Base-by-base conservation (phyloP, 2,888 invertebrate genomes). In the Hedychridium roseum region DNA sequence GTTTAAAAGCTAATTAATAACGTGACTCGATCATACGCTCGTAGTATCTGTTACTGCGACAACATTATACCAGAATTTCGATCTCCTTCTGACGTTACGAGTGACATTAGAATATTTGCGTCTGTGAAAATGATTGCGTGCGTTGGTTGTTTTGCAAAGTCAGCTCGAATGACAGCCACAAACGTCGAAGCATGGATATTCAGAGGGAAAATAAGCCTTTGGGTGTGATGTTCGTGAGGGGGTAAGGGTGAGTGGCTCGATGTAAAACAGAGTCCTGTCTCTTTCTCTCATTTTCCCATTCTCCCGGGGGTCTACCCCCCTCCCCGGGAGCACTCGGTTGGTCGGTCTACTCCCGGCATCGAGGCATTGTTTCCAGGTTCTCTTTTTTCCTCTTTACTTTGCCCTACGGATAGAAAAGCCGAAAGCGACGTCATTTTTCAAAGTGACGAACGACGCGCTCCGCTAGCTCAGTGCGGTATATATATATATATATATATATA, bases 391-490 rank as follows among this genome's bases (percentile, higher is more conserved):
- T 32, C 27, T 27, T 34, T 32, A 11, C 31, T 44, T 43, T 47
- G 44, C 50, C 40, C 43, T 34, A 32, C 41, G 42, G 43, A 26
- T 39, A 36, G 45, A 45, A 52, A 48, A 60, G 42, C 42, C 53
- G 23, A 45, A 55, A 56, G 57, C 55, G 42, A 53, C 63, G 66
- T 67, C 64, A 68, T 71, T 70, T 71, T 63, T 71, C 70, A 71
- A 56, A 56, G 64, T 64, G 66, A 68, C 67, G 62, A 51, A 60
- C 64, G 56, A 56, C 46, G 60, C 31, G 36, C 40, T 48, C 23
- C 49, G 31, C 37, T 23, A 9, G 23, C 23, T 23, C 23, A 9
- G 23, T 23, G 5, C 23, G 23, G 23, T 23, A 6, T 23, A 23
- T 9, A 23, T 9, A 23, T 9, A 23, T 9, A 9, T 23, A 23